phyloP scores from a whole-genome alignment of 2,113 vertebrate species.

The Climacteris rufus region DNA sequence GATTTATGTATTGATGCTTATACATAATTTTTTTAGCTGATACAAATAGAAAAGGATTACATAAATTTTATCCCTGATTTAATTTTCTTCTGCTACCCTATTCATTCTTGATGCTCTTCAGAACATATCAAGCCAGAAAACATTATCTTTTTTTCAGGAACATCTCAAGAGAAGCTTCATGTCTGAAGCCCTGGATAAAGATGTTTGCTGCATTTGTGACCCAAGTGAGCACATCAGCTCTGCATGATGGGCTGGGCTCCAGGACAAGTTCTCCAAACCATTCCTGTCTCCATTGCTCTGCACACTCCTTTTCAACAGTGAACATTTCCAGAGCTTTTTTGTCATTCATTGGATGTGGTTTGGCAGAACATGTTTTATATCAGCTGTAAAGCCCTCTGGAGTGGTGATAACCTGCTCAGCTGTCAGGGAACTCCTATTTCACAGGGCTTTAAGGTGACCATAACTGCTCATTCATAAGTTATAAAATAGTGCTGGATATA shows the following conservation, averaged over 20 bases:
- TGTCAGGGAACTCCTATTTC: background rate
- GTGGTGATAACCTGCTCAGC: background rate
- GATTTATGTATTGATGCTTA: background rate
- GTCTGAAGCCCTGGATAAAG: background rate
- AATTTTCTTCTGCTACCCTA: background rate
- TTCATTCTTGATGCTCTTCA: background rate
- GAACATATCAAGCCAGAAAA: background rate
- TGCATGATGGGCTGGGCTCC: background rate
- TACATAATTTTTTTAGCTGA: background rate
- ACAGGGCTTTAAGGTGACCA: background rate
- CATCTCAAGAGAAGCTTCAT: background rate
- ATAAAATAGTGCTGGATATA: background rate
- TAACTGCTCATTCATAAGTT: background rate
- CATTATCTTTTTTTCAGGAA: background rate
- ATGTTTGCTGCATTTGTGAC: background rate
- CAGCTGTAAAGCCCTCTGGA: background rate
- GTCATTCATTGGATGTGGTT: background rate
- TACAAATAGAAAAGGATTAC: background rate
- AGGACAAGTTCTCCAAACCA: background rate
- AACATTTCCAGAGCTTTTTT: background rate
- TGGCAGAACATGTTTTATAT: background rate
- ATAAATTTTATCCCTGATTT: background rate
- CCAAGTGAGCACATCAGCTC: background rate
- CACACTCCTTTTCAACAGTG: fast-evolving
- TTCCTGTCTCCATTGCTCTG: background rate